phyloP scores from a whole-genome alignment of 2,888 invertebrate species.

The Thelaira solivaga region DNA sequence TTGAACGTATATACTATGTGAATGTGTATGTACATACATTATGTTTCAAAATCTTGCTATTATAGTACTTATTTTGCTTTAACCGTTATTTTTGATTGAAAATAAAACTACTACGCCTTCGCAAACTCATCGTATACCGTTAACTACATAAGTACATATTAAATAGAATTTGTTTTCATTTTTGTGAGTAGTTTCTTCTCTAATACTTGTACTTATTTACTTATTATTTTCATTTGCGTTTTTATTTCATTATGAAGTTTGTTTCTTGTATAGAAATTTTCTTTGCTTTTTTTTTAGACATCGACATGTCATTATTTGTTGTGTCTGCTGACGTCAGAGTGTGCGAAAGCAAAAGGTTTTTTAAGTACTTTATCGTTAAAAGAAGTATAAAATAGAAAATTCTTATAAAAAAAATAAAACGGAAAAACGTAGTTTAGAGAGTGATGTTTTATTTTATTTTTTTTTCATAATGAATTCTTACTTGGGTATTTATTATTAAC shows the following conservation, averaged over 20 bases:
- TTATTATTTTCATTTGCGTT: neutral
- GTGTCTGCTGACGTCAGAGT: conserved; percentile 52
- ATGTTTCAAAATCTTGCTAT: too few relatives aligned
- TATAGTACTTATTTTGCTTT: neutral
- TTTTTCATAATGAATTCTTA: neutral
- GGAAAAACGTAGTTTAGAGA: conserved; percentile 18
- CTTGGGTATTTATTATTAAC: neutral
- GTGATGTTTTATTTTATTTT: neutral
- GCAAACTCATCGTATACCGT: neutral
- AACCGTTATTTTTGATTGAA: neutral
- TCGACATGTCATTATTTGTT: conserved; percentile 22
- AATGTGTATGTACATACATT: too few relatives aligned
- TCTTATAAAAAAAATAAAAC: neutral
- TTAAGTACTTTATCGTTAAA: neutral
- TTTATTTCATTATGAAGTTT: conserved; percentile 1
- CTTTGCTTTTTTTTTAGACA: conserved; percentile 6
- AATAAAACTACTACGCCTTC: neutral
- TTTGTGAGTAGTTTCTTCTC: neutral
- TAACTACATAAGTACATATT: neutral
- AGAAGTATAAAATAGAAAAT: neutral
- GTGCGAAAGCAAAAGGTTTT: conserved; percentile 17
- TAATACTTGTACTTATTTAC: neutral
- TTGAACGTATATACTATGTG: too few relatives aligned
- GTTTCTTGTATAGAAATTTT: neutral
- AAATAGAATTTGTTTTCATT: neutral